A percentile compares a stretch with the other conserved stretches of the same genome.
phyloP scores from a whole-genome alignment of 2,113 vertebrate genomes.

The Misgurnus mizolepis region DNA sequence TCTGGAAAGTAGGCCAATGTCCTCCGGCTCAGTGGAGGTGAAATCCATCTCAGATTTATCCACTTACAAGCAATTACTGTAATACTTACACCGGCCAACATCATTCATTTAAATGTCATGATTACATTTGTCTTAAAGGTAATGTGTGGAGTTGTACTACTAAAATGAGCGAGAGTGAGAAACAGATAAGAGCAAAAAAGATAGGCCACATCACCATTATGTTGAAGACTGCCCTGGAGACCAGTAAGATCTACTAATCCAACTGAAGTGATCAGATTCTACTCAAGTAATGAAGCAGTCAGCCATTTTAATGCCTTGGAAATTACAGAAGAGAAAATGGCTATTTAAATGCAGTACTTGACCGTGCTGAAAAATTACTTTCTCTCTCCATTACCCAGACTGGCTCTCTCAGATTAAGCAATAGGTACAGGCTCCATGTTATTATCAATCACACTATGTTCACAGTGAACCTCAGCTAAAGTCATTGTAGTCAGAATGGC shows the following conservation, averaged over 20 bases:
- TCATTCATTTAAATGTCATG: slow-evolving; percentile 48
- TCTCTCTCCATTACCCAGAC: slow-evolving; percentile 44
- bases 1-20: slow-evolving; percentile 3
- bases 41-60: slow-evolving; percentile 49
- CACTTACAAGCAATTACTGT: slow-evolving; percentile 46
- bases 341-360: slow-evolving; percentile 58
- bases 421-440: slow-evolving; percentile 37
- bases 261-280: slow-evolving; percentile 50
- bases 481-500: neutral
- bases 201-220: slow-evolving; percentile 30
- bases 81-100: slow-evolving; percentile 43
- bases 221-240: slow-evolving; percentile 50
- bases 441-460: slow-evolving; percentile 14
- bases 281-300: slow-evolving; percentile 54
- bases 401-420: slow-evolving; percentile 32
- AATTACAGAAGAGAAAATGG: slow-evolving; percentile 55
- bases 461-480: neutral
- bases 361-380: slow-evolving; percentile 46
- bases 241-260: slow-evolving; percentile 40
- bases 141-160: slow-evolving; percentile 20
- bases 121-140: slow-evolving; percentile 34
- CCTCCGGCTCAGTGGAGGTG: slow-evolving; percentile 30
- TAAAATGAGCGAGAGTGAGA: slow-evolving; percentile 21
- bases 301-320: slow-evolving; percentile 53
- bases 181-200: slow-evolving; percentile 15